Conservation (phyloP, 2,888 invertebrate species). For the Argyresthia albistria region DNA sequence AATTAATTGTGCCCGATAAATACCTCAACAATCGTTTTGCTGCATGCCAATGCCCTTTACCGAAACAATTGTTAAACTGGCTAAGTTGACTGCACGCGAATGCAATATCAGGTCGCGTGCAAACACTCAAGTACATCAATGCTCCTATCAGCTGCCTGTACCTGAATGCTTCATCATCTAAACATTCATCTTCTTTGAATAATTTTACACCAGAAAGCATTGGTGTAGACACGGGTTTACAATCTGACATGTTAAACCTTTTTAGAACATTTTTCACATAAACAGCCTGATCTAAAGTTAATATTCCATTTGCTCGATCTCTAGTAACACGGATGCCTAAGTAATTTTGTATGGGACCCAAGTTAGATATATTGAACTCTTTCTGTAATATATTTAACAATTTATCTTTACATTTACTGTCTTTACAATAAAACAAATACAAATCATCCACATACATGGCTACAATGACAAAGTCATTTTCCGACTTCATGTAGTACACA, state of each 20-base stretch:
- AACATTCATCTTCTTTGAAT: neutral
- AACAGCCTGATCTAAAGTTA: slow-evolving; percentile 1
- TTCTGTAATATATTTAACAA: slow-evolving; percentile 3
- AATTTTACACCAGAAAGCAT: slow-evolving; percentile 2
- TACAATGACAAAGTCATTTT: neutral
- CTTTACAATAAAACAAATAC: neutral
- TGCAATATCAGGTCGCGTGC: slow-evolving; percentile 8
- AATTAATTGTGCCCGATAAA: slow-evolving; percentile 7
- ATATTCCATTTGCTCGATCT: neutral
- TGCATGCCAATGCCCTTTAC: slow-evolving; percentile 7
- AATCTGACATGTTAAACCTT: slow-evolving; percentile 6
- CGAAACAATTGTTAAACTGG: slow-evolving; percentile 8
- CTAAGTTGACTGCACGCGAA: slow-evolving; percentile 7
- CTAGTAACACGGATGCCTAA: neutral
- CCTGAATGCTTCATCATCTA: neutral
- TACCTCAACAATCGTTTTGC: slow-evolving; percentile 10
- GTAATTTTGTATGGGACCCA: neutral
- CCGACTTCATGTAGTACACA: slow-evolving; percentile 1
- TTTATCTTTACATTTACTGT: neutral
- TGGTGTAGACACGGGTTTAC: slow-evolving; percentile 4
- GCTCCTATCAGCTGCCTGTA: slow-evolving; percentile 7
- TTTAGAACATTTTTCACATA: slow-evolving; percentile 2
- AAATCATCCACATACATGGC: slow-evolving; percentile 7
- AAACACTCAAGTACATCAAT: slow-evolving; percentile 9
- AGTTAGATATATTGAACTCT: slow-evolving; percentile 3